A percentile compares a stretch with the other conserved stretches of the same genome.
Evolutionary conservation across 1,140 invertebrate genomes (phyloP).

Genomic region (Euborellia annulipes): DNA sequence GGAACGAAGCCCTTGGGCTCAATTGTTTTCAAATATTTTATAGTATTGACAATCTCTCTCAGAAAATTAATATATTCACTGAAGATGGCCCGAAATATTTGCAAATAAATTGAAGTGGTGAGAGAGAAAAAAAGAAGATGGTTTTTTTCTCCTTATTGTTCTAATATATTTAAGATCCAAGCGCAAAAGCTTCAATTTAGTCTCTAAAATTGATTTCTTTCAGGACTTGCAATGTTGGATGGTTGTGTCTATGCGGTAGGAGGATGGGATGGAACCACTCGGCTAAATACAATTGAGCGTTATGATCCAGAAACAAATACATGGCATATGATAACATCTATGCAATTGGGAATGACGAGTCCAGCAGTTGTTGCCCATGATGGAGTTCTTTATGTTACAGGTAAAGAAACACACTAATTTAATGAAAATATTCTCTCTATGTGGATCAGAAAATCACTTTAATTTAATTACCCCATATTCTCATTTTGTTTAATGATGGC

Average conservation of each 20-base stretch:
- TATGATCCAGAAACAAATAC: conserved; percentile 30
- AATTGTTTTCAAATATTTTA: too few relatives aligned
- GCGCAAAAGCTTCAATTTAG: too few relatives aligned
- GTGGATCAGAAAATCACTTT: too few relatives aligned
- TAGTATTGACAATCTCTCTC: too few relatives aligned
- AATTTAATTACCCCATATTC: too few relatives aligned
- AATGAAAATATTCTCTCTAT: too few relatives aligned
- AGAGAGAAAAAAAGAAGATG: too few relatives aligned
- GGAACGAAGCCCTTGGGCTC: too few relatives aligned
- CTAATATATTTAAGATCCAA: background rate
- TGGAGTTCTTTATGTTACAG: conserved; percentile 32
- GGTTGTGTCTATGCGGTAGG: conserved; percentile 37
- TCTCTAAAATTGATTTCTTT: conserved; percentile 8
- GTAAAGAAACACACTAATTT: conserved; percentile 13
- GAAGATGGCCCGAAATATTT: too few relatives aligned
- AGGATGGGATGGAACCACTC: conserved; percentile 36
- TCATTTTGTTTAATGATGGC: too few relatives aligned
- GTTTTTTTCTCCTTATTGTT: background rate
- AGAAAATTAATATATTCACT: too few relatives aligned
- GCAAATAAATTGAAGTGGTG: too few relatives aligned
- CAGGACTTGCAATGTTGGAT: conserved; percentile 32
- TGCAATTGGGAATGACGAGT: conserved; percentile 32
- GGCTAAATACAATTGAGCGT: conserved; percentile 33
- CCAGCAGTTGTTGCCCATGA: conserved; percentile 32
- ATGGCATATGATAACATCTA: conserved; percentile 19